These are phyloP conservation scores for Pelusios castaneus DNA, from an alignment of 2,113 vertebrate species.

Conservation along the genomic window DNA sequence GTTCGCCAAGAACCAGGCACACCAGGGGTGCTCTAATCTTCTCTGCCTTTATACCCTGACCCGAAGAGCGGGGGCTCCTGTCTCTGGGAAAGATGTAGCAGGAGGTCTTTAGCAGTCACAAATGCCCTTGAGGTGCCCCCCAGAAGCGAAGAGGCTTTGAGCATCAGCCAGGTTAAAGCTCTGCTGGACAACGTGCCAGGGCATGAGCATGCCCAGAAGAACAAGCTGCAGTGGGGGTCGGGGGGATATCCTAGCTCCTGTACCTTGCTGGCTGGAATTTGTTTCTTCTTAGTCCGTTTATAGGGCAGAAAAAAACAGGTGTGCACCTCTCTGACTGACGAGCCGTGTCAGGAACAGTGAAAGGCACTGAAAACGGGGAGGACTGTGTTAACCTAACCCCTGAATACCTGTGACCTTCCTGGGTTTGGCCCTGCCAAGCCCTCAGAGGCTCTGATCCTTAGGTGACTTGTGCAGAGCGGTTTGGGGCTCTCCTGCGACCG, in stretches of 20 bases:
- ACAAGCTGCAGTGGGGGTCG: too few species aligned
- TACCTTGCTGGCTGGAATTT: neutral
- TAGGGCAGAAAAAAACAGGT: too few species aligned
- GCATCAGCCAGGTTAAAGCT: too few species aligned
- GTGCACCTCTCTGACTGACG: neutral
- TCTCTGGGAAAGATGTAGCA: neutral
- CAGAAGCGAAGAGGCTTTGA: neutral
- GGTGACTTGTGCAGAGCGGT: neutral
- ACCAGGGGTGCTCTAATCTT: neutral
- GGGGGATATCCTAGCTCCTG: neutral
- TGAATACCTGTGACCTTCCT: neutral
- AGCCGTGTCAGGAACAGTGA: neutral
- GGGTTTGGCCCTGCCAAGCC: too few species aligned
- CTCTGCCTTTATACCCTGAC: neutral
- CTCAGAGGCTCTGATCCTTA: neutral
- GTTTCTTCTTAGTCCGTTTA: neutral
- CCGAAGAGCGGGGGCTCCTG: too few species aligned
- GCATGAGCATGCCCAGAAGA: neutral
- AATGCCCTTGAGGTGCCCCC: neutral
- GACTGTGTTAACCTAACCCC: too few species aligned
- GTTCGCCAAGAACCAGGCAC: neutral
- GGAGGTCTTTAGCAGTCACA: neutral
- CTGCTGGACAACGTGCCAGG: neutral
- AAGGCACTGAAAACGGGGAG: neutral
- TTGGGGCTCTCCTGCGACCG: neutral